phyloP scores from a whole-genome alignment of 2,888 invertebrate genomes.

The Megaustenia siamemsis region DNA sequence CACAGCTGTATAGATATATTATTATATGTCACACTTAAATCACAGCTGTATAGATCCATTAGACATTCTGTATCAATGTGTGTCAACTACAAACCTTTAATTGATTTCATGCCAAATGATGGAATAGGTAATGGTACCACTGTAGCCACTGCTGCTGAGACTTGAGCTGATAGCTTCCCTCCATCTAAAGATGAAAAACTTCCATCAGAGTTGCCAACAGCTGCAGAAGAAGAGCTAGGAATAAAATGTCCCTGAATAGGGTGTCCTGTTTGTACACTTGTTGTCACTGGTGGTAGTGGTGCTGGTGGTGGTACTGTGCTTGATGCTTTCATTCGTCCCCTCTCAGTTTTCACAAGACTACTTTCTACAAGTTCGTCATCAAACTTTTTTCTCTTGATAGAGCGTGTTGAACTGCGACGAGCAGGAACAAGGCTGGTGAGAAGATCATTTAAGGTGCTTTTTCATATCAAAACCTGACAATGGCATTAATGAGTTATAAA shows the following conservation, averaged over 20 bases:
- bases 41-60: too few relatives aligned
- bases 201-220: not conserved
- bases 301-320: not conserved
- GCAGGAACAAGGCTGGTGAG: constrained; percentile 48
- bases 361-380: constrained; percentile 98
- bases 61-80: too few relatives aligned
- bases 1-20: too few relatives aligned
- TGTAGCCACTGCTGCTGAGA: not conserved
- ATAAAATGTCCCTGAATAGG: constrained; percentile 2
- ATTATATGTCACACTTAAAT: too few relatives aligned
- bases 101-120: not conserved
- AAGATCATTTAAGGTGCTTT: too few relatives aligned
- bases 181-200: not conserved
- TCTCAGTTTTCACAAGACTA: constrained; percentile 84
- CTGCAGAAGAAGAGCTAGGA: not conserved
- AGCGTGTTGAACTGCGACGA: constrained; percentile 81
- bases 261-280: constrained; percentile 11
- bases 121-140: not conserved
- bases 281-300: too few relatives aligned
- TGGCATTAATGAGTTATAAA: too few relatives aligned
- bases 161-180: not conserved
- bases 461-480: too few relatives aligned
- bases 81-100: constrained; percentile 13
- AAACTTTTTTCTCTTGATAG: constrained; percentile 96
- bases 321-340: constrained; percentile 57